A percentile compares a stretch with the other conserved stretches of the same genome.
These are phyloP conservation scores for Poicephalus gulielmi DNA, from an alignment of 2,113 vertebrate species.

Conservation along the genomic window DNA sequence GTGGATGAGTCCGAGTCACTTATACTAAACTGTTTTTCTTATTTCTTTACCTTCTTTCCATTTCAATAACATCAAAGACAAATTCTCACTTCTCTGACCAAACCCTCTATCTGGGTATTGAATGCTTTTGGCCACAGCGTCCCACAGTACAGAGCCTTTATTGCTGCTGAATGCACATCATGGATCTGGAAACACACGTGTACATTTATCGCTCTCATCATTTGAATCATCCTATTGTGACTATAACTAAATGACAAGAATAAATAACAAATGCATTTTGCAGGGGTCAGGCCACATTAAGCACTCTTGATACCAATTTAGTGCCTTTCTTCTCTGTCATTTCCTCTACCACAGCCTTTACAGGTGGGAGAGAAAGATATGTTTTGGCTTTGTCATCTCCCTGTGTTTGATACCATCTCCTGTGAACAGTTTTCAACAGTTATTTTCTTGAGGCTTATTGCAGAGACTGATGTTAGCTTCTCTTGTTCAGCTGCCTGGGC, in stretches of 20 bases:
- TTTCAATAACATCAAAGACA: background rate
- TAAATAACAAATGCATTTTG: background rate
- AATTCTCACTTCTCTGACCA: background rate
- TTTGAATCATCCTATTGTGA: background rate
- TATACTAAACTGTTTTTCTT: background rate
- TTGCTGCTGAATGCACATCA: background rate
- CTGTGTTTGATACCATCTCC: background rate
- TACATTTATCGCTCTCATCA: background rate
- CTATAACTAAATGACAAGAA: background rate
- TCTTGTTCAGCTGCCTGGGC: background rate
- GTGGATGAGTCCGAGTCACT: background rate
- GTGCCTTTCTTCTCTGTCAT: background rate
- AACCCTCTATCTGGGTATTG: accelerated
- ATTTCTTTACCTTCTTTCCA: background rate
- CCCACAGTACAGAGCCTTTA: background rate
- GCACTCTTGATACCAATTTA: background rate
- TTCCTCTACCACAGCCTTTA: background rate
- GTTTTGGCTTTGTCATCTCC: background rate
- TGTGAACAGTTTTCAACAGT: background rate
- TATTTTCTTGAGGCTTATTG: background rate
- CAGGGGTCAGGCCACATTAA: background rate
- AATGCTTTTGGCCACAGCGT: background rate
- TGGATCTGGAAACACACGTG: background rate
- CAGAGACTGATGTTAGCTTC: background rate
- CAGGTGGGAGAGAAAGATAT: background rate